Percentiles rank a stretch among this genome's conserved stretches.
These are phyloP conservation scores for Anas platyrhynchos DNA, from an alignment of 2,113 vertebrate species.

Conservation along the genomic window DNA sequence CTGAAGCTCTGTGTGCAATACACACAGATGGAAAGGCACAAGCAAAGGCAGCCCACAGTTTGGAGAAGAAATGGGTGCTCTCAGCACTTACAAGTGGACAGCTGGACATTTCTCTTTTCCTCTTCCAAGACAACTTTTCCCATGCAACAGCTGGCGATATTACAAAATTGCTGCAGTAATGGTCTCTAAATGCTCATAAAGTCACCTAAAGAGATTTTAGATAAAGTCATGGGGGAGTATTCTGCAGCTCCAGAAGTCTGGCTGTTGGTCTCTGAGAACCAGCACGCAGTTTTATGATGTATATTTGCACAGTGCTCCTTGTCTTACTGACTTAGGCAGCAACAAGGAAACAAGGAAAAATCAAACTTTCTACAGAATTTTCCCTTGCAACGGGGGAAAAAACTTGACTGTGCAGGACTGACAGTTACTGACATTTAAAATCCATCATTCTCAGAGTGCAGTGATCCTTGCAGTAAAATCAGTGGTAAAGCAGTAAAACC, in stretches of 20 bases:
- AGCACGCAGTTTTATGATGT: not conserved
- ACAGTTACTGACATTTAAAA: not conserved
- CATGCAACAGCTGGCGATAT: not conserved
- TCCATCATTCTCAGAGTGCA: not conserved
- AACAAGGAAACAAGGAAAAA: not conserved
- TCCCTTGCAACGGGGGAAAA: not conserved
- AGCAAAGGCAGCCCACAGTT: not conserved
- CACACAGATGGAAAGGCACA: not conserved
- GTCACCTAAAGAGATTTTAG: not conserved
- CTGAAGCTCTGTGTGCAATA: not conserved
- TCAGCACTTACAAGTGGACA: not conserved
- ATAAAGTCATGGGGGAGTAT: not conserved
- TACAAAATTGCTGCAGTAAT: not conserved
- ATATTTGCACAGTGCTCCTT: not conserved
- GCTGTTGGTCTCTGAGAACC: not conserved
- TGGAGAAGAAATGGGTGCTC: not conserved
- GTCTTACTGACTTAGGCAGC: not conserved
- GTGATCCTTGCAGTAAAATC: not conserved
- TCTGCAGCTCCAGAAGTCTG: not conserved
- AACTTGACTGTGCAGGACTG: not conserved
- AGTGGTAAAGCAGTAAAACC: not conserved
- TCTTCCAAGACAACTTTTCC: not conserved
- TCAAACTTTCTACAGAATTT: not conserved
- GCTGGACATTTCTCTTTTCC: not conserved
- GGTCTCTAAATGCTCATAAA: not conserved